Conservation (phyloP, 2,888 invertebrate genomes). For the Bhutanitis thaidina region DNA sequence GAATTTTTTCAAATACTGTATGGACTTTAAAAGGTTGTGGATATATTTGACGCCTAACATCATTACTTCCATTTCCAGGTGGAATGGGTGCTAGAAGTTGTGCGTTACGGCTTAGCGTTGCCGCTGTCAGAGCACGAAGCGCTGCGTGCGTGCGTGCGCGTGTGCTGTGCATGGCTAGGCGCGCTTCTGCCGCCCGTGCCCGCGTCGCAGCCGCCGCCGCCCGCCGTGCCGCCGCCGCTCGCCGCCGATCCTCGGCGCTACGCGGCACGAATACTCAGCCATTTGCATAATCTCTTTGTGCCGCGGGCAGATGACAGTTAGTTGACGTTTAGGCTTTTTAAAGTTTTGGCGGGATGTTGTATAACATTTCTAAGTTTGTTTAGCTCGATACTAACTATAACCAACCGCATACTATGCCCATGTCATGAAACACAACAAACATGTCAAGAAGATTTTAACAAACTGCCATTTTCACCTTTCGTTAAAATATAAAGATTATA, state of each 20-base stretch:
- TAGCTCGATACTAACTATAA: too few relatives aligned
- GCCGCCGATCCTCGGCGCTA: constrained; percentile 94
- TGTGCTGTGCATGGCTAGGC: constrained; percentile 98
- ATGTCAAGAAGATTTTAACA: too few relatives aligned
- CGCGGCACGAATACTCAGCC: constrained; percentile 92
- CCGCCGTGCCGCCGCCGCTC: constrained; percentile 93
- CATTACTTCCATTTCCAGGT: too few relatives aligned
- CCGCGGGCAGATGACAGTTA: constrained; percentile 96
- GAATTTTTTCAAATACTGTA: too few relatives aligned
- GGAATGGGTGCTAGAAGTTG: constrained; percentile 91
- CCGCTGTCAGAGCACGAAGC: constrained; percentile 96
- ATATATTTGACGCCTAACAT: too few relatives aligned
- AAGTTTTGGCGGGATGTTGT: too few relatives aligned
- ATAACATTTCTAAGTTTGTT: too few relatives aligned
- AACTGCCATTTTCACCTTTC: too few relatives aligned
- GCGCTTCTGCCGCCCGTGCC: constrained; percentile 93
- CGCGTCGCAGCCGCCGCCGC: constrained; percentile 89
- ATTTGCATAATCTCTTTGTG: constrained; percentile 96
- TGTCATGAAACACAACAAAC: too few relatives aligned
- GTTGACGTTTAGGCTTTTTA: constrained; percentile 29
- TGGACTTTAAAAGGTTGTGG: too few relatives aligned
- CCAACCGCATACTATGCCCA: too few relatives aligned
- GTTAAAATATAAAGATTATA: too few relatives aligned
- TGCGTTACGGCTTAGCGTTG: constrained; percentile 94
- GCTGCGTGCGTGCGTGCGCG: constrained; percentile 96